Conservation (phyloP, 2,888 invertebrate genomes). For the Flexamia atlantica region DNA sequence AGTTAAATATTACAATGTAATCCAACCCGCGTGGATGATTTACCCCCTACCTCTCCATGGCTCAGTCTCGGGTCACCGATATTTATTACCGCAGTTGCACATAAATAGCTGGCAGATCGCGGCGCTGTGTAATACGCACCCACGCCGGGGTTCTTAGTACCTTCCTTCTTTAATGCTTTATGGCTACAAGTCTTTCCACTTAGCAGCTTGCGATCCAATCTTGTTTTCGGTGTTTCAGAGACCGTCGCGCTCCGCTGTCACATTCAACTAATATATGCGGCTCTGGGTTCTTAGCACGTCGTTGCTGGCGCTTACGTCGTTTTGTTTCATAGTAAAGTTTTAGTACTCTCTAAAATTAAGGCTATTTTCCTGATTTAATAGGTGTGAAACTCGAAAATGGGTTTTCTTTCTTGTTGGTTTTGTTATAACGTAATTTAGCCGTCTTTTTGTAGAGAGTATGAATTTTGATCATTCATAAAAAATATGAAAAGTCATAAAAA, state of each 20-base stretch:
- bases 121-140: conserved; percentile 20
- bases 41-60: neutral
- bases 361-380: no score
- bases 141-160: conserved; percentile 46
- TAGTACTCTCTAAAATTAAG: no score
- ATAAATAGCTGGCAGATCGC: conserved; percentile 4
- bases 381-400: no score
- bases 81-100: neutral
- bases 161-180: conserved; percentile 47
- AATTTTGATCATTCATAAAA: no score
- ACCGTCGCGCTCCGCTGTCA: conserved; percentile 3
- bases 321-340: no score
- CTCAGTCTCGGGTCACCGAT: neutral
- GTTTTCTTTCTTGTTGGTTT: no score
- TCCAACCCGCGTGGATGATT: no score
- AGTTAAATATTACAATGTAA: no score
- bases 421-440: no score
- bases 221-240: conserved; percentile 33
- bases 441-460: no score
- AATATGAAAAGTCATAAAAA: no score
- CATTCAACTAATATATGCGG: conserved; percentile 17
- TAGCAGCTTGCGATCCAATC: conserved; percentile 53
- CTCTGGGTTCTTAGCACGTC: neutral
- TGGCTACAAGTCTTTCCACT: conserved; percentile 57
- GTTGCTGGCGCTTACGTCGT: no score